phyloP scores from a whole-genome alignment of 2,113 vertebrate genomes.

The Strigops habroptila region DNA sequence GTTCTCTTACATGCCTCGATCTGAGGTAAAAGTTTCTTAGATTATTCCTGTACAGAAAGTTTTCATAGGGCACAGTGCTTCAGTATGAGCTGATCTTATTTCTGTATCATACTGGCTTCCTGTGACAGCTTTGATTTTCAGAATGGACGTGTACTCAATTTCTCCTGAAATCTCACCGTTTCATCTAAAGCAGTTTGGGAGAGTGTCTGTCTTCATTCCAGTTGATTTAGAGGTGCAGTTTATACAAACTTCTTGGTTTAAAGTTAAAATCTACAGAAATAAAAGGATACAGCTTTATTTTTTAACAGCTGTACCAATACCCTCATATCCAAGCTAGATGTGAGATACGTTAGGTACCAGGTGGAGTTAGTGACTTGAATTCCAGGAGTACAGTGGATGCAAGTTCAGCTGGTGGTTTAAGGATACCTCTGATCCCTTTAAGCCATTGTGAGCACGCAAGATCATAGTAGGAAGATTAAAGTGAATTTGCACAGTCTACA shows the following conservation, averaged over 20 bases:
- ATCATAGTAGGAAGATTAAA: not conserved
- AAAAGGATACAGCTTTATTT: not conserved
- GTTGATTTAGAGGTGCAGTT: not conserved
- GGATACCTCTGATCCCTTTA: not conserved
- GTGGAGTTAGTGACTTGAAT: not conserved
- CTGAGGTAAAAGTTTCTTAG: not conserved
- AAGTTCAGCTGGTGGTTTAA: not conserved
- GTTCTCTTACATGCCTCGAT: rapidly evolving
- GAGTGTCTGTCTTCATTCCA: not conserved
- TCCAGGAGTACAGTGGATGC: not conserved
- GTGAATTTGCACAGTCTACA: not conserved
- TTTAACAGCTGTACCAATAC: not conserved
- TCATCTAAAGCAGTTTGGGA: not conserved
- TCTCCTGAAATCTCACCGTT: not conserved
- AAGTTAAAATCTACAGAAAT: not conserved
- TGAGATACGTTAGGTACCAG: not conserved
- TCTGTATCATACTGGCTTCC: not conserved
- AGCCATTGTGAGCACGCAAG: not conserved
- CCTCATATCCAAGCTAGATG: not conserved
- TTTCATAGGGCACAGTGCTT: not conserved
- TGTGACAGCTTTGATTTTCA: not conserved
- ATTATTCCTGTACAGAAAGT: not conserved
- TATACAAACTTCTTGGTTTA: not conserved
- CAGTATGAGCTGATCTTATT: not conserved
- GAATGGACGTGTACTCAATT: not conserved